These are phyloP conservation scores for Dendrocincla tyrannina DNA, from an alignment of 2,797 vertebrate genomes.

Conservation along the genomic window DNA sequence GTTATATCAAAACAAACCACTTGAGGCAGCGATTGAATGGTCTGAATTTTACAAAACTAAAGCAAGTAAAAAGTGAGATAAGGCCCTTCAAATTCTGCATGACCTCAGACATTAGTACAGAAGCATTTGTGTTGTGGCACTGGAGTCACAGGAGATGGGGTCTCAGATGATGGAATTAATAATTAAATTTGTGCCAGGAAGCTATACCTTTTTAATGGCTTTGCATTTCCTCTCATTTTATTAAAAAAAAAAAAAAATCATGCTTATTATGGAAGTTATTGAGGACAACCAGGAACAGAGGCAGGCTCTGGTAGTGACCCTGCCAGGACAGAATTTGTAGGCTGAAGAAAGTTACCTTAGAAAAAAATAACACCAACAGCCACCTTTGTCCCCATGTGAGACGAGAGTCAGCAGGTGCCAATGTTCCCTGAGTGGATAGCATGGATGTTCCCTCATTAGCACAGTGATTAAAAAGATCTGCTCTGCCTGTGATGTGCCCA, in stretches of 20 bases:
- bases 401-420: not conserved
- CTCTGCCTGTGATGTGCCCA: fast-evolving
- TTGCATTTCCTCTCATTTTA: not conserved
- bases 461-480: not conserved
- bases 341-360: not conserved
- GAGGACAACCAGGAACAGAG: not conserved
- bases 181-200: conserved; percentile 19
- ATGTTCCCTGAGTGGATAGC: fast-evolving
- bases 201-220: not conserved
- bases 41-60: not conserved
- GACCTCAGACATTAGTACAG: not conserved
- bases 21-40: not conserved
- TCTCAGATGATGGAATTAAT: not conserved
- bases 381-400: fast-evolving
- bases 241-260: not conserved
- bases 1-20: not conserved
- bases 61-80: not conserved
- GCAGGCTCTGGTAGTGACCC: not conserved
- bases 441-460: not conserved
- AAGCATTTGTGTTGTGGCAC: not conserved
- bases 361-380: not conserved
- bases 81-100: not conserved
- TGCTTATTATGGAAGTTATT: not conserved
- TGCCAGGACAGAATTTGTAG: not conserved
- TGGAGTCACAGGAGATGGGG: not conserved